Conservation (phyloP, 2,113 vertebrate species). For the Microtus montanus region DNA sequence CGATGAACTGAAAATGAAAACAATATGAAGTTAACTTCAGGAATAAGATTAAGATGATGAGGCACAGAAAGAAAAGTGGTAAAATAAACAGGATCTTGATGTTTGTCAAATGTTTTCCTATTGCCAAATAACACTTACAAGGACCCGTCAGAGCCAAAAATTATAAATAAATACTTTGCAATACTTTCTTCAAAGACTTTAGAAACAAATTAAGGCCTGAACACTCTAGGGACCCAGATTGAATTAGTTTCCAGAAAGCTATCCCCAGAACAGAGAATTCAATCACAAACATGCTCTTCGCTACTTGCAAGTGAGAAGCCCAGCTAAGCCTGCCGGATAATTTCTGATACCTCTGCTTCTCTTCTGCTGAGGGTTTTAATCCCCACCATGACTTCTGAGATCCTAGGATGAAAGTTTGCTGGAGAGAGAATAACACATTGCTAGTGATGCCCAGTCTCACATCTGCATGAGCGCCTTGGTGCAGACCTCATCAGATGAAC, state of each 20-base stretch:
- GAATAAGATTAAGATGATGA: neutral
- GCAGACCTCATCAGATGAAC: neutral
- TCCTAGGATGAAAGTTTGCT: neutral
- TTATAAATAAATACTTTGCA: conserved; percentile 9
- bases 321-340: neutral
- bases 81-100: conserved; percentile 45
- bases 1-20: conserved; percentile 29
- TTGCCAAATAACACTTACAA: conserved; percentile 16
- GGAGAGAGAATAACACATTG: conserved; percentile 7
- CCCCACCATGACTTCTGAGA: neutral
- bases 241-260: neutral
- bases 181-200: conserved; percentile 5
- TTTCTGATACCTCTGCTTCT: neutral
- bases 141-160: neutral
- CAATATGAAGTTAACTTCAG: conserved; percentile 24
- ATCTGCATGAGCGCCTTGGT: neutral
- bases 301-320: neutral
- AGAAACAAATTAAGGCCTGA: neutral
- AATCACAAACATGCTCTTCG: neutral
- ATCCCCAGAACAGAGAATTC: neutral
- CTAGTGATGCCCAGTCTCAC: neutral
- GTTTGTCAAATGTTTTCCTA: neutral
- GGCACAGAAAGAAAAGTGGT: neutral
- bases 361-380: neutral
- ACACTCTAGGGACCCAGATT: neutral